These are phyloP conservation scores for Murina feae DNA, from an alignment of 2,113 vertebrate genomes.

Conservation along the genomic window DNA sequence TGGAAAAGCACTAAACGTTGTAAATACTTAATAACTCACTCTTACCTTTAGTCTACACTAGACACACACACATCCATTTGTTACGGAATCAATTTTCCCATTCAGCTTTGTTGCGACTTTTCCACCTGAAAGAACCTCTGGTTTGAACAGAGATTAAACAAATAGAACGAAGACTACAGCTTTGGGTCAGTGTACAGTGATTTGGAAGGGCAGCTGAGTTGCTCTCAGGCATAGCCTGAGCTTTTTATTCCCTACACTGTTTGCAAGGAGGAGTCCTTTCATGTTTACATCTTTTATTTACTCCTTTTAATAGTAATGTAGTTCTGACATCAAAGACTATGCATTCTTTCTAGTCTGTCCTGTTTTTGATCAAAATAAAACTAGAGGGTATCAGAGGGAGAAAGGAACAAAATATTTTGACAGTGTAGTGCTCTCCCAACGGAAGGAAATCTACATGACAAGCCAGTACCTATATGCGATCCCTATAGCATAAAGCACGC, in stretches of 20 bases:
- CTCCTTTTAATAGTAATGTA: constrained; percentile 13
- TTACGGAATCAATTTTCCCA: background rate
- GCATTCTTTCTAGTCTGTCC: background rate
- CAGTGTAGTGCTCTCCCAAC: background rate
- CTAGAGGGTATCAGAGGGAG: background rate
- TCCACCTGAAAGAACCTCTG: background rate
- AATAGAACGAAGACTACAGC: constrained; percentile 9
- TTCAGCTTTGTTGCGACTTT: constrained; percentile 20
- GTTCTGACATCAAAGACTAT: background rate
- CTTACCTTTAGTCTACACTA: background rate
- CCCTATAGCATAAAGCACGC: background rate
- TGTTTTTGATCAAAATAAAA: background rate
- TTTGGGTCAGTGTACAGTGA: background rate
- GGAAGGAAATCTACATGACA: constrained; percentile 13
- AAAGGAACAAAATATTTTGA: constrained; percentile 1
- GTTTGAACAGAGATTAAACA: background rate
- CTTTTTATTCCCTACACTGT: constrained; percentile 8
- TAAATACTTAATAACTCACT: background rate
- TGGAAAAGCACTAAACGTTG: background rate
- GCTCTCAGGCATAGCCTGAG: constrained; percentile 3
- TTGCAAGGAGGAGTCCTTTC: background rate
- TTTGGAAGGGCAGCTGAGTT: constrained; percentile 25
- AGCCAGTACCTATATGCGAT: background rate
- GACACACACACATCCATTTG: background rate
- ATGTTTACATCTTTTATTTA: constrained; percentile 45